These are phyloP conservation scores for Bombus consobrinus DNA, from an alignment of 1,140 invertebrate genomes.

Conservation along the genomic window DNA sequence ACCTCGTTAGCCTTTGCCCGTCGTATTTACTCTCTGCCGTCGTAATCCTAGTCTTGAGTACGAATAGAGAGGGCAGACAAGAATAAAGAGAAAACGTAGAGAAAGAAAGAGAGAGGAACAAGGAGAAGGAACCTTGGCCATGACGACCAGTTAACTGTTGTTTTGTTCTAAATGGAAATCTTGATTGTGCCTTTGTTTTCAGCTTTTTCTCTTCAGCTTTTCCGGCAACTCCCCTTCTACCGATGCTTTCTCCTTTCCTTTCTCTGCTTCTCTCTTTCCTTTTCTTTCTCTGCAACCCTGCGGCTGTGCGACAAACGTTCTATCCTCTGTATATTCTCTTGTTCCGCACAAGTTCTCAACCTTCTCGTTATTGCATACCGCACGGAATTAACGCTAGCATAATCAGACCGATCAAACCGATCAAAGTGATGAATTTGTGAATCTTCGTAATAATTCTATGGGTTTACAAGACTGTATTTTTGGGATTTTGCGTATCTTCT, in stretches of 20 bases:
- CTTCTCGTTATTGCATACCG: neutral
- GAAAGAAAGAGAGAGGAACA: neutral
- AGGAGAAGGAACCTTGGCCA: constrained; percentile 18
- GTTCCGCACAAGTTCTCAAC: neutral
- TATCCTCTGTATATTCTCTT: no score
- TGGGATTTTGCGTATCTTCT: no score
- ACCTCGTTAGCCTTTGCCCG: constrained; percentile 27
- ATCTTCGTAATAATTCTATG: no score
- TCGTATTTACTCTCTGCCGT: neutral
- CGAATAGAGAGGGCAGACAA: neutral
- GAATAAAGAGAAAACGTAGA: neutral
- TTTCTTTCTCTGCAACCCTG: neutral
- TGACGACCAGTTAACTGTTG: constrained; percentile 61
- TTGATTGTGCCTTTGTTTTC: constrained; percentile 67
- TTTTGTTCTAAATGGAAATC: constrained; percentile 64
- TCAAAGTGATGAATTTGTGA: no score
- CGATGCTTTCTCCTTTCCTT: neutral
- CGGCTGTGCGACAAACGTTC: neutral
- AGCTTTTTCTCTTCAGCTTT: constrained; percentile 26
- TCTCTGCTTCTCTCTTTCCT: neutral
- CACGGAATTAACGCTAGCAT: no score
- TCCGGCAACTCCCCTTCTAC: constrained; percentile 16
- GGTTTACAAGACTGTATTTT: no score
- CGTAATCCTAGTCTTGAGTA: constrained; percentile 7
- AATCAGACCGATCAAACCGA: no score